Evolutionary conservation across 2,888 invertebrate genomes (phyloP), one percentile per base, ranked within the genome.

Genomic region (Carterocephalus palaemon): DNA sequence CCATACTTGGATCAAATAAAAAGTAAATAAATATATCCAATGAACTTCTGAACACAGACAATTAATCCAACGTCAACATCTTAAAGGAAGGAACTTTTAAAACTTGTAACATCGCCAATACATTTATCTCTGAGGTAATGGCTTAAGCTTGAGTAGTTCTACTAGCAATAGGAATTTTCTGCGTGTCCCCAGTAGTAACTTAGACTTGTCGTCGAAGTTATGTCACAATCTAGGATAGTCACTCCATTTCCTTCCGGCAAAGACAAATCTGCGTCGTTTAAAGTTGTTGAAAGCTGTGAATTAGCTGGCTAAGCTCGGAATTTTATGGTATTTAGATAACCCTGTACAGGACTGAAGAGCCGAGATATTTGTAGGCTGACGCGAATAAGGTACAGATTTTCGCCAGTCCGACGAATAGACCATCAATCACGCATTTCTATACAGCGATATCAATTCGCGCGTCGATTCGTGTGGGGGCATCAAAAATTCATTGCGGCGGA

Each of bases 101-200:
- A 42, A 34, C 28, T 42, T 34, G 19, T 34, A 7, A 19, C 20
- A 42, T 42, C 34, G 33, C 19, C 28, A 36, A 34, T 8, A 29
- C 36, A 43, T 43, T 43, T 43, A 43, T 43, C 36, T 28, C 42
- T 43, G 28, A 36, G 24, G 20, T 43, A 43, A 43, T 43, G 5
- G 12, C 34, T 28, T 20, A 13, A 20, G 12, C 34, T 28, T 20
- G 13, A 20, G 9, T 16, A 22, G 34, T 43, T 43, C 22, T 28
- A n/a, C 42, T 29, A 34, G 28, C 26, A 28, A 42, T 26, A 29
- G 29, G 28, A 23, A 36, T 36, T 36, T 42, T 16, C 29, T 29
- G 16, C 28, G 28, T 38, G 38, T 36, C 7, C 20, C 16, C 9
- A 29, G 26, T 17, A 22, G 26, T 17, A 22, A 29, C 19, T 42